Evolutionary conservation across 2,797 vertebrate species (phyloP).

Genomic region (Sarcophilus harrisii): DNA sequence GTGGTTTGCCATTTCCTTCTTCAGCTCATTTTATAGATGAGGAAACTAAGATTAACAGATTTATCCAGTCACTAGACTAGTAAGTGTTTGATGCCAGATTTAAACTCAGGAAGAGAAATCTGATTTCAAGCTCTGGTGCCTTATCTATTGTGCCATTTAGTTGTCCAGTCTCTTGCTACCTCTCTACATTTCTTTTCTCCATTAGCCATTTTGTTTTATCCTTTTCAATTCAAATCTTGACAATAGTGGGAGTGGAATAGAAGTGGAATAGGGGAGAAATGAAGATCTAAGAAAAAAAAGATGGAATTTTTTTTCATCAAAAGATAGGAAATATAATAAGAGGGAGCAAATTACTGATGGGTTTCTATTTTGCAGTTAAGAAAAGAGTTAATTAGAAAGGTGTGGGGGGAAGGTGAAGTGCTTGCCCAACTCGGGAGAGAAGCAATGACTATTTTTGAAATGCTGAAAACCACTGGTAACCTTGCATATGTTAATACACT

Average conservation of each 20-base stretch:
- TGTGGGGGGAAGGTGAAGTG: background rate
- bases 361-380: background rate
- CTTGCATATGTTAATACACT: background rate
- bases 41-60: background rate
- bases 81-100: background rate
- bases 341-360: background rate
- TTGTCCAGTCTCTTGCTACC: background rate
- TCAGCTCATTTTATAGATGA: background rate
- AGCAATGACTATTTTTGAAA: background rate
- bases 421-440: background rate
- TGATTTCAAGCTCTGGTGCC: background rate
- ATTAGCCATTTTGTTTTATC: background rate
- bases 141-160: background rate
- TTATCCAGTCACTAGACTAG: background rate
- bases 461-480: background rate
- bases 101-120: background rate
- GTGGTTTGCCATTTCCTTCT: background rate
- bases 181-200: background rate
- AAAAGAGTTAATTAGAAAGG: background rate
- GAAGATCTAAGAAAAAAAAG: background rate
- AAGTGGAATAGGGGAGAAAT: background rate
- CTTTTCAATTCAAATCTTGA: background rate
- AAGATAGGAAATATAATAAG: background rate
- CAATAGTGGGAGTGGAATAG: background rate
- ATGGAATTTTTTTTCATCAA: background rate